Percentiles rank a stretch among this genome's conserved stretches.
Evolutionary conservation across 2,888 invertebrate genomes (phyloP).

Genomic region (Lampropteryx suffumata): DNA sequence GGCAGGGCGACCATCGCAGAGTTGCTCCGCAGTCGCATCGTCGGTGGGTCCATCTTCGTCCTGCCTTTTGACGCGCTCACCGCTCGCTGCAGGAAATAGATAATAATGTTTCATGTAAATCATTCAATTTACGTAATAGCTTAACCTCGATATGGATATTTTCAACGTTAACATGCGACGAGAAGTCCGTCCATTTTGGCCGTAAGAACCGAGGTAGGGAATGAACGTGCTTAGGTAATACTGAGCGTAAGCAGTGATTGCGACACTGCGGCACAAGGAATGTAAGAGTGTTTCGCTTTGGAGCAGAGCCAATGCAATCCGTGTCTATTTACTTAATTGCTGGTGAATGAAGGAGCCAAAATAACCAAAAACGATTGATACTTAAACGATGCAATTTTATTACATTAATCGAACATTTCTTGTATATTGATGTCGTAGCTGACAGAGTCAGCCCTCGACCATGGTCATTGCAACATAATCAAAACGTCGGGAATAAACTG

Average conservation of each 20-base stretch:
- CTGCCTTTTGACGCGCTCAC: conserved; percentile 85
- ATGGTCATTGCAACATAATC: no score
- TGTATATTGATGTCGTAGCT: no score
- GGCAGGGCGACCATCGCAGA: conserved; percentile 93
- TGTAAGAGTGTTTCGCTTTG: conserved; percentile 65
- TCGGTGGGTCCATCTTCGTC: conserved; percentile 85
- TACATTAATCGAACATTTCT: no score
- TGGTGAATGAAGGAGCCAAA: background rate
- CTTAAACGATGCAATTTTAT: no score
- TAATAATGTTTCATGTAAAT: conserved; percentile 4
- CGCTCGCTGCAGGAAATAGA: conserved; percentile 61
- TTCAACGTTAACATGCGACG: conserved; percentile 26
- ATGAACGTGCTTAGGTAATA: conserved; percentile 66
- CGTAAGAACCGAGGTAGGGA: conserved; percentile 32
- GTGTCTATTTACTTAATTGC: conserved; percentile 40
- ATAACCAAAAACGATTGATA: no score
- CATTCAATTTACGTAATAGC: conserved; percentile 11
- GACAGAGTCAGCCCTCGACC: no score
- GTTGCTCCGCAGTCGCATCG: conserved; percentile 89
- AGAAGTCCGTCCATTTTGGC: conserved; percentile 27
- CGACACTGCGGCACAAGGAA: conserved; percentile 68
- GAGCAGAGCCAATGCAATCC: conserved; percentile 40
- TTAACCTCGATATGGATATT: conserved; percentile 17
- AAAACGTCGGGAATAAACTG: no score
- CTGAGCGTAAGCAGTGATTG: conserved; percentile 70